Evolutionary conservation across 2,888 invertebrate genomes (phyloP).

Genomic region (Nemotelus pantherinus): DNA sequence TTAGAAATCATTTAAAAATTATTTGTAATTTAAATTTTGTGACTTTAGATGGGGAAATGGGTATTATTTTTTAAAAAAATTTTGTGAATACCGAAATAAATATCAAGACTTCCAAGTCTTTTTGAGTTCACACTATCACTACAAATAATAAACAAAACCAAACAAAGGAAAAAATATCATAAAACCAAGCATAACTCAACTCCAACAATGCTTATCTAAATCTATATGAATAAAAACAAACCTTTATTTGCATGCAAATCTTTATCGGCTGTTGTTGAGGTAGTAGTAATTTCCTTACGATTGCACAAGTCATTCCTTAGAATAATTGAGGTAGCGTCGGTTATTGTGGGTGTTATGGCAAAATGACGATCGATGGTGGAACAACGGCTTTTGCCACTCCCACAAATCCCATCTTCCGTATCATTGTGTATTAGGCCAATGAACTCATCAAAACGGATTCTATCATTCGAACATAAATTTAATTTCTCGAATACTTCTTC

Average conservation of each 20-base stretch:
- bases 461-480: slow-evolving; percentile 70
- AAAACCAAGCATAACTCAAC: slow-evolving; percentile 38
- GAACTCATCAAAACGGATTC: slow-evolving; percentile 74
- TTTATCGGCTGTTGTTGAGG: slow-evolving; percentile 28
- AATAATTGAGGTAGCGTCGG: slow-evolving; percentile 32
- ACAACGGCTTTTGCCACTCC: slow-evolving; percentile 22
- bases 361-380: slow-evolving; percentile 38
- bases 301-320: slow-evolving; percentile 38
- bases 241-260: slow-evolving; percentile 51
- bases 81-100: too few relatives aligned
- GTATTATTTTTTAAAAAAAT: too few relatives aligned
- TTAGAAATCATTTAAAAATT: too few relatives aligned
- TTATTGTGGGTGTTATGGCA: slow-evolving; percentile 12
- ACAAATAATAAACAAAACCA: not conserved
- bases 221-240: slow-evolving; percentile 46
- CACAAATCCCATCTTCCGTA: slow-evolving; percentile 52
- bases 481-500: slow-evolving; percentile 74
- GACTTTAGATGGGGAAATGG: too few relatives aligned
- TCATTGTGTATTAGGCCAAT: slow-evolving; percentile 70
- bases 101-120: too few relatives aligned
- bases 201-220: slow-evolving; percentile 19
- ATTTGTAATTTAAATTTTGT: too few relatives aligned
- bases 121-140: too few relatives aligned
- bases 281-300: slow-evolving; percentile 40
- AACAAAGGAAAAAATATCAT: not conserved